Base-by-base conservation (phyloP, 2,113 vertebrate genomes). In the Isurus oxyrinchus region DNA sequence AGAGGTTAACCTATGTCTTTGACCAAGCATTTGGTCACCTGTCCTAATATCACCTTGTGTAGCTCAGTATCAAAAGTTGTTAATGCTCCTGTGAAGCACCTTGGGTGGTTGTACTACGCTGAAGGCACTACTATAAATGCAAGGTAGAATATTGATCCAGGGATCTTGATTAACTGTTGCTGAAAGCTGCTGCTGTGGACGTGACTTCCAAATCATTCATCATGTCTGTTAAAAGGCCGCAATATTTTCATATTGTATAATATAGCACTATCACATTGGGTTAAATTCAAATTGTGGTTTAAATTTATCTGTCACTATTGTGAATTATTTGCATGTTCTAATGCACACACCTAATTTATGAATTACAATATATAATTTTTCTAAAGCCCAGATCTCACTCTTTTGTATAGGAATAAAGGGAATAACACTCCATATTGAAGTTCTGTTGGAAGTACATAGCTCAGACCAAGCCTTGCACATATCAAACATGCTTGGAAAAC, bases 401-500 rank as follows among this genome's bases (percentile, higher is more conserved):
- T 67, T 10, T 31, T 8, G 35, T 1, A 49, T 27, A 95, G 93
- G 63, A 94, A 67, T 49, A 59, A 35, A 91, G 88, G 3, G 53
- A 91, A 91, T 27, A 69, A 66, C 35, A 94, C 13, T 40, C 31
- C 4, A 25, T 27, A 67, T 63, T 94, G 21, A 94, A 94, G 59
- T 0, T 19, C 57, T 95, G 19, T 67, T 95, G 93, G n/a, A 95
- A 67, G 40, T 27, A 49, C n/a, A 49, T 44, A 49, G 35, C 93
- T 67, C 8, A 67, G 21, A 69, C 8, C 35, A 94, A 63, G 3
- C 57, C 7, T 94, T 94, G 14, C 55, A 23, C n/a, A 94, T 16
- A 63, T 40, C 13, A 40, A 94, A 35, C 95, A 98, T 98, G 98
- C 96, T 98, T 0, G 97, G 97, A 63, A 98, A 97, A 97, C 86